phyloP scores from a whole-genome alignment of 2,113 vertebrate genomes.

The Semicossyphus pulcher region DNA sequence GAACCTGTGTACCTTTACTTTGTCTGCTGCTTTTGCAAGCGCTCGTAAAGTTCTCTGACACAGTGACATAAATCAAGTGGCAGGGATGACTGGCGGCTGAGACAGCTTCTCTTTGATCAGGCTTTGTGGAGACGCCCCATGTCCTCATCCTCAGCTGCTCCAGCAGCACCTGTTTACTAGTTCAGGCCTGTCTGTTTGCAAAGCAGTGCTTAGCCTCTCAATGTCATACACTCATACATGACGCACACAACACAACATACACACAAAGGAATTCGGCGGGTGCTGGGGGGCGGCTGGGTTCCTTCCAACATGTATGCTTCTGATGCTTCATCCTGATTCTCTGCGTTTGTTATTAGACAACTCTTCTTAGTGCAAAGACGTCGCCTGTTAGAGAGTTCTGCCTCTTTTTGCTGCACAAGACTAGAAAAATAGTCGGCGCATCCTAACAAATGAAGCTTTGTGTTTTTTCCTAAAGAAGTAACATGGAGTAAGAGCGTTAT shows the following conservation, averaged over 20 bases:
- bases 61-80: constrained; percentile 80
- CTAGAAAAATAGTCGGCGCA: constrained; percentile 11
- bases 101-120: constrained; percentile 88
- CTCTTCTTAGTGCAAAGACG: constrained; percentile 36
- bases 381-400: constrained; percentile 21
- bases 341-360: constrained; percentile 45
- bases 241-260: constrained; percentile 60
- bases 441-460: constrained; percentile 29
- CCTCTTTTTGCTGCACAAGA: constrained; percentile 13
- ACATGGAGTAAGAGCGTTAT: constrained; percentile 37
- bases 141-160: constrained; percentile 82
- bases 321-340: constrained; percentile 28
- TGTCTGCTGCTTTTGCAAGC: constrained; percentile 52
- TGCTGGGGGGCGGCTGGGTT: constrained; percentile 35
- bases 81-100: constrained; percentile 82
- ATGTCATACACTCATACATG: constrained; percentile 62
- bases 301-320: constrained; percentile 31
- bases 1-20: constrained; percentile 46
- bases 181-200: constrained; percentile 84
- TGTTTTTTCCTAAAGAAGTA: constrained; percentile 48
- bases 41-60: constrained; percentile 70
- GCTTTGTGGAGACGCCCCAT: constrained; percentile 82
- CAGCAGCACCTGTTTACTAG: constrained; percentile 90
- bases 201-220: constrained; percentile 59
- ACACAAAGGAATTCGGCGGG: constrained; percentile 69